Conservation (phyloP, 1,140 invertebrate species). For the Drosophila pandora region DNA sequence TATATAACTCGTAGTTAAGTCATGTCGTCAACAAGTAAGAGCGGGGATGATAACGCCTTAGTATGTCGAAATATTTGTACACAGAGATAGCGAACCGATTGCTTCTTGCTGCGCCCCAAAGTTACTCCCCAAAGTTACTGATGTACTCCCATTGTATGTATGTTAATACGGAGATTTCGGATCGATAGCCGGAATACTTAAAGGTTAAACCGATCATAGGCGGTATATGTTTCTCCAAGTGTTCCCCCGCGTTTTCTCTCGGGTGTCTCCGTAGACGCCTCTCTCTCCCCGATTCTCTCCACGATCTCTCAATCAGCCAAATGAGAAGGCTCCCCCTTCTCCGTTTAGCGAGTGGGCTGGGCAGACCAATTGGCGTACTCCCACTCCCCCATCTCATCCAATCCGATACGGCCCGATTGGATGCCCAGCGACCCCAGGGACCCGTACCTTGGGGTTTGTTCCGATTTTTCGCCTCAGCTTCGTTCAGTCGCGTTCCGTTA, state of each 20-base stretch:
- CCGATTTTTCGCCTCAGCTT: constrained; percentile 7
- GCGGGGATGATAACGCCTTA: constrained; percentile 40
- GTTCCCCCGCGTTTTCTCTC: neutral
- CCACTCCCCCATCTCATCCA: constrained; percentile 10
- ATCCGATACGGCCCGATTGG: constrained; percentile 28
- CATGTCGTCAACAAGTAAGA: constrained; percentile 44
- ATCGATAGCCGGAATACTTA: neutral
- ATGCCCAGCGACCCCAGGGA: constrained; percentile 7
- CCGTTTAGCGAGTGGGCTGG: too few species aligned
- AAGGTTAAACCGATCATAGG: neutral
- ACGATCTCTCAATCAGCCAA: too few species aligned
- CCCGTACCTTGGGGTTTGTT: neutral
- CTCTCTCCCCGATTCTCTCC: neutral
- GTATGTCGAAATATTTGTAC: constrained; percentile 45
- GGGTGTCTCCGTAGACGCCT: neutral
- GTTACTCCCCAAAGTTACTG: neutral
- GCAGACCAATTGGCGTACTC: neutral
- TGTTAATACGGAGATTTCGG: neutral
- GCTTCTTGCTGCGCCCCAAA: neutral
- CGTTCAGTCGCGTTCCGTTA: constrained; percentile 13
- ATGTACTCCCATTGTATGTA: neutral
- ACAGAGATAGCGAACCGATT: constrained; percentile 20
- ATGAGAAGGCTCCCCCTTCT: too few species aligned
- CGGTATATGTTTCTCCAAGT: constrained; percentile 7
- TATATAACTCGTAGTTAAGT: constrained; percentile 40